Conservation (phyloP, 30 jellyfish, hydroid and myxozoan species). For the Clytia hemisphaerica region DNA sequence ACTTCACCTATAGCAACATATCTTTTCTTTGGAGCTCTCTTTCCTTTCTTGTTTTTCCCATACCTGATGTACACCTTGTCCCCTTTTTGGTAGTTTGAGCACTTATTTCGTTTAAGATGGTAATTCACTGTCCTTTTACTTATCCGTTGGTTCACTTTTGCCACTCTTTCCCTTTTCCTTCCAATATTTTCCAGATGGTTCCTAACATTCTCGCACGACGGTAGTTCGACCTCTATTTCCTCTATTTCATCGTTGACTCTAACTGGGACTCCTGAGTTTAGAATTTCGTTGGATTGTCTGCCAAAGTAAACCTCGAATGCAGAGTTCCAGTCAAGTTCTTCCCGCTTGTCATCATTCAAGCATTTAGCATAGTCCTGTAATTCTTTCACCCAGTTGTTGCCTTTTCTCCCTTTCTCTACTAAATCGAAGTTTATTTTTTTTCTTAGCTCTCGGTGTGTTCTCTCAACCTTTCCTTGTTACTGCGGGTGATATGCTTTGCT, state of each 20-base stretch:
- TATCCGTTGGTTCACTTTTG: not conserved
- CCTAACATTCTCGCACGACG: no score
- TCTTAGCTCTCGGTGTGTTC: not conserved
- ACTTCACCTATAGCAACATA: not conserved
- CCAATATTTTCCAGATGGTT: no score
- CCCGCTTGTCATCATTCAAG: constrained; percentile 11
- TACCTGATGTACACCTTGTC: not conserved
- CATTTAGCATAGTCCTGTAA: constrained; percentile 9
- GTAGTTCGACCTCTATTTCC: no score
- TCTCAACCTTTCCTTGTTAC: constrained; percentile 4
- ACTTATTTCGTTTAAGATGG: not conserved
- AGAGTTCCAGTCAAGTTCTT: constrained; percentile 18
- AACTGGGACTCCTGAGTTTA: no score
- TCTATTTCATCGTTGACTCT: not conserved
- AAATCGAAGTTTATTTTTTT: not conserved
- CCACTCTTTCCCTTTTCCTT: no score
- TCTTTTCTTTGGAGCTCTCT: not conserved
- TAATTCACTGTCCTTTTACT: not conserved
- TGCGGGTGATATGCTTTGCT: not conserved
- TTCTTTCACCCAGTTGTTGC: constrained; percentile 2
- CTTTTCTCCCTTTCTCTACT: not conserved
- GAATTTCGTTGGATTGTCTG: constrained; percentile 10
- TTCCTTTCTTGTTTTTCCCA: not conserved
- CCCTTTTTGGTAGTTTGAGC: not conserved
- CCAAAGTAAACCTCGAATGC: constrained; percentile 20